Evolutionary conservation across 2,797 vertebrate genomes (phyloP), one percentile per base, ranked within the genome.

Genomic region (Ceryle rudis): DNA sequence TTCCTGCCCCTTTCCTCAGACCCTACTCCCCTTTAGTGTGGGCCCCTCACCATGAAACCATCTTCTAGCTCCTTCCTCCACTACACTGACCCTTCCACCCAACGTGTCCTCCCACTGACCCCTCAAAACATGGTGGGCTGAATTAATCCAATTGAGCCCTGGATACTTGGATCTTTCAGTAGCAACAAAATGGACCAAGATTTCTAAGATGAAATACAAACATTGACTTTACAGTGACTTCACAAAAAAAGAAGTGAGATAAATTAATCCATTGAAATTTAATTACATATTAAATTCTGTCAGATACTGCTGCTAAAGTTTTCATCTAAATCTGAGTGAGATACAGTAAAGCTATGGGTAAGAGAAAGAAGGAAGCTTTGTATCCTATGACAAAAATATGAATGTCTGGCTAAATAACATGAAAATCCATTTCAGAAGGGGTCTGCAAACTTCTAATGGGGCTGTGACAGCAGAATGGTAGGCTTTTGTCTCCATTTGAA

Each of bases 391-490:
- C 60, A 23, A 93, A 84, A 52, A 77, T 39, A 60, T 11, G 19
- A 65, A 47, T 9, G 5, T 41, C 29, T 66, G 10, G 21, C 7
- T 83, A 86, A 90, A 64, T 37, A 81, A n/a, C 0, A 3, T 35
- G 31, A 74, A 85, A 80, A 88, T 67, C 39, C 10, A 33, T 73
- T 85, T 89, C 51, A 95, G 51, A 25, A 58, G 21, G 23, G 28
- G 31, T 46, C 28, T 57, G 35, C 44, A 71, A 41, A 49, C 15
- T 72, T 92, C 25, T 58, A 81, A 37, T 4, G 46, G 35, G 44
- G 19, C 39, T 82, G 33, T 16, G 58, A n/a, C 35, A 70, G 15
- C 42, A 47, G 51, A 17, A 28, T 0, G 1, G 26, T n/a, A 51
- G 79, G 28, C 18, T 75, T 21, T 66, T 73, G 17, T 74, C 44